phyloP scores from a whole-genome alignment of 2,797 vertebrate species.

The Tokudaia muenninki region DNA sequence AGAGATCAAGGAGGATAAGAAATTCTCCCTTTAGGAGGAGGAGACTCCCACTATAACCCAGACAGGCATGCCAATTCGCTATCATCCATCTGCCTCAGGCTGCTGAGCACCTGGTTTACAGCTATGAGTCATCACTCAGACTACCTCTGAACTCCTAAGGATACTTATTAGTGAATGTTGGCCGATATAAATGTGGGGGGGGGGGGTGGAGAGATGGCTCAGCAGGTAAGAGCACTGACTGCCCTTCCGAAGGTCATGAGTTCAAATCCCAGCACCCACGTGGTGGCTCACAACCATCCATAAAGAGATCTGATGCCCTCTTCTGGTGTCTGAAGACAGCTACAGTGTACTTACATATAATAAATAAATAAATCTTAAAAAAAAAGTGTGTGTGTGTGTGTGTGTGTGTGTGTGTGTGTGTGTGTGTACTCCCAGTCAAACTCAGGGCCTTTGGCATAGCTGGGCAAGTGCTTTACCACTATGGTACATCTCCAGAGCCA shows the following conservation, averaged over 20 bases:
- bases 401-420: background rate
- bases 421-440: background rate
- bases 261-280: no score
- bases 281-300: no score
- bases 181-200: background rate
- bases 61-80: background rate
- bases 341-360: no score
- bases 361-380: no score
- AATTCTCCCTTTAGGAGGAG: background rate
- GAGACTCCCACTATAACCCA: background rate
- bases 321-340: no score
- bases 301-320: no score
- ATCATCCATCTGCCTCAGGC: background rate
- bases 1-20: background rate
- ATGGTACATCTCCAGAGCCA: background rate
- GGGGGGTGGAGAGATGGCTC: no score
- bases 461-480: no score
- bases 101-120: background rate
- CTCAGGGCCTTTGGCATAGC: background rate
- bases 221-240: no score
- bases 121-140: background rate
- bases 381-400: no score
- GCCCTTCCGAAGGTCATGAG: no score
- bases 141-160: background rate
- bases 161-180: background rate